Evolutionary conservation across 1,140 invertebrate species (phyloP).

Genomic region (Drosophila bocqueti): DNA sequence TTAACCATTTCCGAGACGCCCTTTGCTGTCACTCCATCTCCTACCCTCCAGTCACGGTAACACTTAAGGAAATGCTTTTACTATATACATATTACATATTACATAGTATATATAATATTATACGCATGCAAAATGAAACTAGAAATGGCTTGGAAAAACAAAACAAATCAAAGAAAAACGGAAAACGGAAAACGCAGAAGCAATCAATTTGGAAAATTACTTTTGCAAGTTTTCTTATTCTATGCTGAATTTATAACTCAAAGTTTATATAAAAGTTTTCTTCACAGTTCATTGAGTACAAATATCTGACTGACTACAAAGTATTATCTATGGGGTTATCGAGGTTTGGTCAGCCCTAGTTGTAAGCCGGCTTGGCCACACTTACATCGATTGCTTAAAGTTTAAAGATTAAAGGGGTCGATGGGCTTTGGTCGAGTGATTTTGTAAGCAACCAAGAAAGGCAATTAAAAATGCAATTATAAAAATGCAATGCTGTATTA

Average conservation of each 20-base stretch:
- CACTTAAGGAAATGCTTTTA: not conserved
- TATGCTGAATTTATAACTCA: not conserved
- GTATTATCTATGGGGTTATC: not conserved
- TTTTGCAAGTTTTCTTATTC: not conserved
- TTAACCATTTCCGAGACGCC: not conserved
- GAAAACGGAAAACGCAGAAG: not conserved
- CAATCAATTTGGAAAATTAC: not conserved
- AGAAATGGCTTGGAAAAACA: not conserved
- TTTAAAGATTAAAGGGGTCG: not conserved
- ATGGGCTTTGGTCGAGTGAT: not conserved
- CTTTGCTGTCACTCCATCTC: constrained; percentile 7
- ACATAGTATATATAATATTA: not conserved
- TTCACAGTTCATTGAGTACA: not conserved
- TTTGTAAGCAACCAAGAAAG: not conserved
- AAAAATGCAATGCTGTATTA: not conserved
- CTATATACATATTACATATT: no score
- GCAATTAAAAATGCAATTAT: not conserved
- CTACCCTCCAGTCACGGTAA: no score
- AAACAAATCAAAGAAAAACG: not conserved
- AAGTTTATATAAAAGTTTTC: constrained; percentile 1
- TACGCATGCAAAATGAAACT: no score
- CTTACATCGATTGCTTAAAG: not conserved
- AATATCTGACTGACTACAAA: not conserved
- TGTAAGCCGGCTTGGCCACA: not conserved
- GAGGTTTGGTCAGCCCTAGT: not conserved